A percentile compares a stretch with the other conserved stretches of the same genome.
Evolutionary conservation across 1,140 invertebrate genomes (phyloP).

Genomic region (Carposina sasakii): DNA sequence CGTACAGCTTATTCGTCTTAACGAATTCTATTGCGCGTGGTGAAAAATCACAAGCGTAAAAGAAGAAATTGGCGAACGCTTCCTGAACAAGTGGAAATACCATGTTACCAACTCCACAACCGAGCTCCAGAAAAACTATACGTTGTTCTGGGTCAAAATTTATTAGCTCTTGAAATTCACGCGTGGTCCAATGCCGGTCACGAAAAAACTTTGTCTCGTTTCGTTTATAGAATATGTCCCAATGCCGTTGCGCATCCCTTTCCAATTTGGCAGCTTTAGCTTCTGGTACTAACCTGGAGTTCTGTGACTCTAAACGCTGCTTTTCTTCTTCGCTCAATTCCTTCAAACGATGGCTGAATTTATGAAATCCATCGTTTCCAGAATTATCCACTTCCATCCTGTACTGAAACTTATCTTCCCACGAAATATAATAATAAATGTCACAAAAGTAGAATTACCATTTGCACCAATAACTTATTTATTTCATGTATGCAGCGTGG

Average conservation of each 20-base stretch:
- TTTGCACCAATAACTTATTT: too few relatives aligned
- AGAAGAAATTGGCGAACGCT: slow-evolving; percentile 77
- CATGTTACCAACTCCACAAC: slow-evolving; percentile 98
- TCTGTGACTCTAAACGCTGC: slow-evolving; percentile 76
- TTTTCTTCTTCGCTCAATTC: slow-evolving; percentile 75
- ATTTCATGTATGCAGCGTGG: too few relatives aligned
- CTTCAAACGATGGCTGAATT: slow-evolving; percentile 72
- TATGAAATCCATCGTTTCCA: slow-evolving; percentile 35
- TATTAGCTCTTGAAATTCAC: slow-evolving; percentile 92
- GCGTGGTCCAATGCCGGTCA: slow-evolving; percentile 96
- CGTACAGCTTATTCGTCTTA: slow-evolving; percentile 77
- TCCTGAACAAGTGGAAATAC: slow-evolving; percentile 94
- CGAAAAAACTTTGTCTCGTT: slow-evolving; percentile 95
- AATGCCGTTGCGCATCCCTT: slow-evolving; percentile 90
- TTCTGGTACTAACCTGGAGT: slow-evolving; percentile 78
- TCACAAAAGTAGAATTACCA: too few relatives aligned
- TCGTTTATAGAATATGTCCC: slow-evolving; percentile 98
- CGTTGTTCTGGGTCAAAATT: slow-evolving; percentile 49
- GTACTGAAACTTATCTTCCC: too few relatives aligned
- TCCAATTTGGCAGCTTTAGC: slow-evolving; percentile 87
- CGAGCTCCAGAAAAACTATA: slow-evolving; percentile 85
- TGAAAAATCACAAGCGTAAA: slow-evolving; percentile 97
- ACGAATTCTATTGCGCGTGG: slow-evolving; percentile 91
- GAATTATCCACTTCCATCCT: slow-evolving; percentile 53
- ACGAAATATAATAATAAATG: too few relatives aligned